Base-by-base conservation (phyloP, 2,888 invertebrate genomes). In the Empis livida region DNA sequence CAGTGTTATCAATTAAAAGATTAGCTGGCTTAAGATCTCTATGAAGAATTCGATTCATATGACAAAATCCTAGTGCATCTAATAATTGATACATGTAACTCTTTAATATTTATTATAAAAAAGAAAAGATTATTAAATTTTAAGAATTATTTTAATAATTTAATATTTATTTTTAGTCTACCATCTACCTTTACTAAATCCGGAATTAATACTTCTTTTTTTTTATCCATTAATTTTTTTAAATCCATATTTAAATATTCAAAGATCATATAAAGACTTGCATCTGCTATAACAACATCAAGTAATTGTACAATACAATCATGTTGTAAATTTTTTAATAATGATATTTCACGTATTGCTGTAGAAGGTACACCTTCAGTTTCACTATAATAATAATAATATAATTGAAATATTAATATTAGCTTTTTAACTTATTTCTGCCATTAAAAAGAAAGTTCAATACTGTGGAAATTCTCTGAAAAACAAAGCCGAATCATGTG, bases 331-430 rank as follows among this genome's bases (percentile, higher is more conserved):
- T 87, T 90, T 61, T 91, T 91, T 47, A 99, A 73, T 47, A 96
- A 75, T 0, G 93, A 89, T 60, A 99, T 95, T 75, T 99, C 99
- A 48, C 97, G 76, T 53, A 97, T 84, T 5, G 97, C 95, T 20
- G 97, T 97, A 23, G 95, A 94, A 15, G 97, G 97, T 16, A 99
- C 91, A 16, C 97, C 97, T 71, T 96, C 97, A 1, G 88, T 84
- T 70, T 96, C 95, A 59, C 90, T 92, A 65, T 54, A 62, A 56
- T 42, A 46, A 23, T 5, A 43, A 38, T 31, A 10, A 39, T 13
- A 5, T 16, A 43, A 10, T 20, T 11, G n/a, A 43, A 32, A 10
- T 14, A n/a, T n/a, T n/a, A 42, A 39, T 17, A 14, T 38, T 15
- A 31, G 46, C 9, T 27, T 20, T 10, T 14, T 15, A 35, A n/a